phyloP scores from a whole-genome alignment of 2,888 invertebrate genomes.

The Ctenicera cuprea region DNA sequence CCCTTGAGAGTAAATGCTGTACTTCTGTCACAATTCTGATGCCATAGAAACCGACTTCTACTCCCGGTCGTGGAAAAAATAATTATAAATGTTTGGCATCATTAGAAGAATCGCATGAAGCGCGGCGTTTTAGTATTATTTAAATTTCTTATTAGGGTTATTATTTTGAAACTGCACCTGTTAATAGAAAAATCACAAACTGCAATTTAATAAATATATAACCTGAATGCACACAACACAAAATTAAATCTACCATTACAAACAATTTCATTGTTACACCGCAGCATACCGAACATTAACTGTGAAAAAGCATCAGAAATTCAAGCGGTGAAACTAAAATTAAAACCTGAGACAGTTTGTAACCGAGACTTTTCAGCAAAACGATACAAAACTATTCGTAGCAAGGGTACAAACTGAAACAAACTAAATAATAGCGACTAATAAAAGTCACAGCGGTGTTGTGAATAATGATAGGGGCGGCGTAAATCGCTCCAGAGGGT shows the following conservation, averaged over 20 bases:
- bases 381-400: slow-evolving; percentile 36
- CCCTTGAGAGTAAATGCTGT: no score
- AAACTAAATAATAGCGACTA: slow-evolving; percentile 45
- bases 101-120: no score
- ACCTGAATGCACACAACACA: no score
- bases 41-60: no score
- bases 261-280: background rate
- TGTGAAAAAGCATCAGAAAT: background rate
- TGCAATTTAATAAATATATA: no score
- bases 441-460: slow-evolving; percentile 45
- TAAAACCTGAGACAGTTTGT: slow-evolving; percentile 26
- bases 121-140: no score
- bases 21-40: no score
- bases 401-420: slow-evolving; percentile 21
- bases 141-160: no score
- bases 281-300: background rate
- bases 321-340: slow-evolving; percentile 3
- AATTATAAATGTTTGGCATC: no score
- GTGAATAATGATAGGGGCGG: slow-evolving; percentile 47
- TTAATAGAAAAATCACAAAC: no score
- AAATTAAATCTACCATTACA: background rate
- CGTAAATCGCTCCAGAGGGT: slow-evolving; percentile 31
- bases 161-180: no score
- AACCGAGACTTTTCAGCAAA: slow-evolving; percentile 16
- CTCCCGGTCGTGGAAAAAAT: no score